phyloP scores from a whole-genome alignment of 2,113 vertebrate genomes.

The Semnornis frantzii region DNA sequence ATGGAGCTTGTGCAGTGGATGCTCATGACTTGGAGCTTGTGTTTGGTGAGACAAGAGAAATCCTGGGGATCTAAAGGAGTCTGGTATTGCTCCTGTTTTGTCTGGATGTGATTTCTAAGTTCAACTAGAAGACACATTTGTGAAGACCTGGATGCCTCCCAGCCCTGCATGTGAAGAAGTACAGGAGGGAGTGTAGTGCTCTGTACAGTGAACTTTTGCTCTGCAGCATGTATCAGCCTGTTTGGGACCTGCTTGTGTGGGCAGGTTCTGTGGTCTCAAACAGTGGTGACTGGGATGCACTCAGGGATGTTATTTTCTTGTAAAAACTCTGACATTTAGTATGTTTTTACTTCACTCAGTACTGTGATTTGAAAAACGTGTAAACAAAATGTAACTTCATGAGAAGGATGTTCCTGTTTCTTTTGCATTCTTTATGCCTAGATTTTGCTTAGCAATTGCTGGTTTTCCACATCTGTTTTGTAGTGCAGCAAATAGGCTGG shows the following conservation, averaged over 20 bases:
- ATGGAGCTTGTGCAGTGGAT: accelerated
- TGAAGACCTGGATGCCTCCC: neutral
- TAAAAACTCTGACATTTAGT: neutral
- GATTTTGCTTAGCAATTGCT: neutral
- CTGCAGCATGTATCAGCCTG: neutral
- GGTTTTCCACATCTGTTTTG: neutral
- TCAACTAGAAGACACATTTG: neutral
- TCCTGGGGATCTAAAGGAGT: neutral
- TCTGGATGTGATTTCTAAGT: neutral
- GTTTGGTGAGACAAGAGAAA: neutral
- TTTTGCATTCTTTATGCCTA: neutral
- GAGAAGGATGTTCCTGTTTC: neutral
- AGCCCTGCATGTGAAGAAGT: accelerated
- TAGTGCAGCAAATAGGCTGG: neutral
- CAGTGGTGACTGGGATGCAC: neutral
- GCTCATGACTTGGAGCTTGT: neutral
- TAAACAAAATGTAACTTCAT: neutral
- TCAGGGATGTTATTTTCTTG: neutral
- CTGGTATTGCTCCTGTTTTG: neutral
- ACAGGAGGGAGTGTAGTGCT: accelerated
- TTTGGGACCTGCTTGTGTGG: neutral
- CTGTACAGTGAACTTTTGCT: neutral
- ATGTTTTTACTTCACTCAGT: neutral
- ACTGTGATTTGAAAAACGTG: neutral
- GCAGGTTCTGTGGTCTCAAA: neutral